Evolutionary conservation across 2,113 vertebrate species (phyloP), one percentile per base, ranked within the genome.

Genomic region (Amazona vittata): DNA sequence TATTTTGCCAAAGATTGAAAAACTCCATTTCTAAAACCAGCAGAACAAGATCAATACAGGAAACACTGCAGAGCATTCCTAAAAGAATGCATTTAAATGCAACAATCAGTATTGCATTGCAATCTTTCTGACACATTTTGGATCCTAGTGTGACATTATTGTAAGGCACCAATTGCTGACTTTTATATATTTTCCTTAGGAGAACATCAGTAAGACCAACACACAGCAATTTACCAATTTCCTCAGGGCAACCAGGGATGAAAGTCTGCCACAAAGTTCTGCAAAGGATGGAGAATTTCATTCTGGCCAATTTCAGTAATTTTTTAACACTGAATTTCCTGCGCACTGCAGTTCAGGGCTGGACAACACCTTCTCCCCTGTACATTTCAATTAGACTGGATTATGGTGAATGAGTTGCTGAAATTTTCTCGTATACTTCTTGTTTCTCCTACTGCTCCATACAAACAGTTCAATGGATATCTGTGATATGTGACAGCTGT

Each of bases 401-500:
- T 77, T 86, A 60, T 4, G 7, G 20, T 18, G 47, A 91, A 73
- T 15, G 9, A 86, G 16, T 44, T 47, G 53, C 11, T 25, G 29
- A 78, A 35, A 41, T 78, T 75, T 71, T 82, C 64, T 78, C 62
- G 1, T 28, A 10, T 55, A 31, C 5, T 63, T 25, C 50, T 91
- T 60, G 15, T 87, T 94, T 94, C 35, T 44, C 43, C n/a, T 83
- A 6, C 14, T 20, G 26, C 62, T 86, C 47, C 33, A 14, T 19
- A 57, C 0, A 0, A 75, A 71, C 49, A 88, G 63, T 57, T 55
- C 60, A 31, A 76, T 50, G 77, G 52, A 31, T 86, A 80, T 68
- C 82, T 84, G 77, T 44, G 69, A 96, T 73, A 93, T 70, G 67
- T 83, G 68, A 77, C 85, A 96, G 94, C 92, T 97, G 94, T 71